Evolutionary conservation across 2,888 invertebrate genomes (phyloP), one percentile per base, ranked within the genome.

Genomic region (Drosophila koepferae): DNA sequence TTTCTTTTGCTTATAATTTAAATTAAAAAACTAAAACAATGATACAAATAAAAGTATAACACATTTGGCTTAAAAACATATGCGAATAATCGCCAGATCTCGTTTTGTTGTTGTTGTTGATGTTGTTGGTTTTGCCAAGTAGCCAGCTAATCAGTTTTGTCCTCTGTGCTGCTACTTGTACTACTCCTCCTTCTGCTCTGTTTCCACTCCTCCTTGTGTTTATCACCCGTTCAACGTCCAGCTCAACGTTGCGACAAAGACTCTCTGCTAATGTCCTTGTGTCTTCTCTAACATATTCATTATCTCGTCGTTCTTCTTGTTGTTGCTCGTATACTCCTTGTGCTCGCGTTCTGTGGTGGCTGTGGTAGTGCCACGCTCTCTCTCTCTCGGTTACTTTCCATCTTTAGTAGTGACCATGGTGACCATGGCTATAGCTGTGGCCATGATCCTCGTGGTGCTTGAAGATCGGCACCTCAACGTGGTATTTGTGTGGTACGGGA

Each of bases 401-500:
- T 74, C 44, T 54, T 49, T 73, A 81, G 49, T 85, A 77, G 60
- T 89, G 87, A 14, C 70, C 54, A 34, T 83, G 71, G 28, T 83
- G 73, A 49, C 31, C 31, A n/a, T 51, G 49, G 28, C 28, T 28
- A 12, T 49, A 66, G 44, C 78, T 70, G 40, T 82, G 77, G 28
- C 28, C 28, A 56, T 92, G 86, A 44, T 91, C 82, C 41, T 89
- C 78, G 78, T 95, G 94, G 10, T 92, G 88, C 66, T 91, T 88
- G 74, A 92, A 82, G 56, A 91, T 82, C 53, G 93, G 93, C 75
- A 90, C 94, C 65, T 96, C 96, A 31, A 96, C 95, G 70, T 96
- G 96, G 53, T 96, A 95, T 77, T 93, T 93, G 63, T 92, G 86
- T 28, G 96, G 96, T 87, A 95, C 95, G 14, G 97, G 96, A 28